Percentiles rank a stretch among this genome's conserved stretches.
Evolutionary conservation across 2,113 vertebrate genomes (phyloP).

Genomic region (Benthochromis sp.): DNA sequence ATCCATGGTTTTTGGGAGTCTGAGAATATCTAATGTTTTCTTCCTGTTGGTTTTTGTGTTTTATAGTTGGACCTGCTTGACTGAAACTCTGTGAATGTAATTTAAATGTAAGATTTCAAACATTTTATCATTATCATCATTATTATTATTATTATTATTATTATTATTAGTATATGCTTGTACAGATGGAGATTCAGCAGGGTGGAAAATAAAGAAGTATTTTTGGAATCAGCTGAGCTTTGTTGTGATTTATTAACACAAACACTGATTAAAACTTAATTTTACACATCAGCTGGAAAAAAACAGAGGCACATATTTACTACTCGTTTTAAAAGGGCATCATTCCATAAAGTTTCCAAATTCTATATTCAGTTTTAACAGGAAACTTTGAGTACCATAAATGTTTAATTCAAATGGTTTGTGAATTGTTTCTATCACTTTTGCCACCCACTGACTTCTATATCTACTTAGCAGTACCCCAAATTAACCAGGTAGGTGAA

Average conservation of each 20-base stretch:
- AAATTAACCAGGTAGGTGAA: not conserved
- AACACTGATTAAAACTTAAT: not conserved
- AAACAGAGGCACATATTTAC: not conserved
- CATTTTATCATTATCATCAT: not conserved
- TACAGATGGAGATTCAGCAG: not conserved
- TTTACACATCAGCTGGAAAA: not conserved
- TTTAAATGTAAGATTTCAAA: constrained; percentile 14
- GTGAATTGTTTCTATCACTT: not conserved
- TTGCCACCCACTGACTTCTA: not conserved
- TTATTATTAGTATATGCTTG: not conserved
- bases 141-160: not conserved
- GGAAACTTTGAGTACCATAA: too few relatives aligned
- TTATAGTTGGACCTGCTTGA: not conserved
- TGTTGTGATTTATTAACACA: not conserved
- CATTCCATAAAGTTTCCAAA: not conserved
- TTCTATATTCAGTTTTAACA: not conserved
- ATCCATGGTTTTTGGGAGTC: not conserved
- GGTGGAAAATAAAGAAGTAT: constrained; percentile 30
- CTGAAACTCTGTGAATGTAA: constrained; percentile 35
- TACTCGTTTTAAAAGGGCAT: not conserved
- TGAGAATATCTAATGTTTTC: constrained; percentile 18
- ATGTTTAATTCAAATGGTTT: not conserved
- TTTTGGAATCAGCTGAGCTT: constrained; percentile 20
- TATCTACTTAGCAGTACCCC: fast-evolving
- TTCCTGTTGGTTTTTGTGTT: not conserved